Percentiles rank a stretch among this genome's conserved stretches.
phyloP scores from a whole-genome alignment of 2,113 vertebrate species.

The Brienomyrus longianalis region DNA sequence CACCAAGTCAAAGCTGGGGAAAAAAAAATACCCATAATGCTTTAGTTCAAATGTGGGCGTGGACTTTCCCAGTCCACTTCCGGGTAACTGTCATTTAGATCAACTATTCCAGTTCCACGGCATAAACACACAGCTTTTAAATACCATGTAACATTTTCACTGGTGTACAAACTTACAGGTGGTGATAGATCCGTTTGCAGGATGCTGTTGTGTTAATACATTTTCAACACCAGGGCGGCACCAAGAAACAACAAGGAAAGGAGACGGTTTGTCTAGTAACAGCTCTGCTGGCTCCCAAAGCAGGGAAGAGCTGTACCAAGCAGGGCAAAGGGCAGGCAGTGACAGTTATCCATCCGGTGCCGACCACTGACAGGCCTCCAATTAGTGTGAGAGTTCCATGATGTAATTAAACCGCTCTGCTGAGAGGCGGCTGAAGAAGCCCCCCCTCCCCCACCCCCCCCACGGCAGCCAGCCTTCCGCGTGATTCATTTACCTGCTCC shows the following conservation, averaged over 20 bases:
- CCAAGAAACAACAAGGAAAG: neutral
- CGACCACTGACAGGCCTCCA: slow-evolving; percentile 35
- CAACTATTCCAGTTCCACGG: neutral
- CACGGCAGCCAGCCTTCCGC: neutral
- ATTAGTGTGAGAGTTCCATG: slow-evolving; percentile 55
- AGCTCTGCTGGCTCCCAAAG: neutral
- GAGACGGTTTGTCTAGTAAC: neutral
- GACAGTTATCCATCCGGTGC: neutral
- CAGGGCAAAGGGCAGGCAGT: slow-evolving; percentile 42
- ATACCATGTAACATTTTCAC: neutral
- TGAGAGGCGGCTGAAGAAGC: slow-evolving; percentile 15
- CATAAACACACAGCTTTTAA: neutral
- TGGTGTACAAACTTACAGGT: neutral
- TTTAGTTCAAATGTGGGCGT: neutral
- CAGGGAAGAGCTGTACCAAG: slow-evolving; percentile 25
- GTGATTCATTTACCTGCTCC: slow-evolving; percentile 19
- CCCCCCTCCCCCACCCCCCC: neutral
- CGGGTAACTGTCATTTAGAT: neutral
- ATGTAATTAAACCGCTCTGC: slow-evolving; percentile 46
- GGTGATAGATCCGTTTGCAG: neutral
- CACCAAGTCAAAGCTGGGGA: slow-evolving; percentile 86
- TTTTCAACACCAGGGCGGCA: neutral
- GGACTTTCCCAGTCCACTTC: neutral
- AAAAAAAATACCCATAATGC: neutral
- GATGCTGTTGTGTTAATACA: neutral